Conservation (phyloP, 2,888 invertebrate species). For the Epicampocera succincta region DNA sequence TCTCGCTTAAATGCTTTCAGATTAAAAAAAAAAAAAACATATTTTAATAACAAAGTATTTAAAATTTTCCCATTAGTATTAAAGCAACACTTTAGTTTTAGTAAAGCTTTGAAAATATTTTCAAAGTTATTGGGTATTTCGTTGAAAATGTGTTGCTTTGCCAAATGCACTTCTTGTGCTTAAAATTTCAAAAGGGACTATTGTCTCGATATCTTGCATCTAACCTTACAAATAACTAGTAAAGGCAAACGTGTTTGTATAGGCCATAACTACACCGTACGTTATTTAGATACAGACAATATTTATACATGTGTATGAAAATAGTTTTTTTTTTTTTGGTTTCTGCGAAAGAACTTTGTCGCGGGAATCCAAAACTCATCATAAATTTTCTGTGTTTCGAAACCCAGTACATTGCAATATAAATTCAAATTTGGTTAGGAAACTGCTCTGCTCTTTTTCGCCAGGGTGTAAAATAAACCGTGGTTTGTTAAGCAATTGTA, state of each 20-base stretch:
- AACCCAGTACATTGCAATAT: no score
- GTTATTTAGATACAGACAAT: not conserved
- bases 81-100: no score
- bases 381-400: not conserved
- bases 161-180: not conserved
- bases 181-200: conserved; percentile 28
- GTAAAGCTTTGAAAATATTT: no score
- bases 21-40: no score
- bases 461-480: no score
- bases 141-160: no score
- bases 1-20: not conserved
- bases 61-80: no score
- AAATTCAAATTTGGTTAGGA: no score
- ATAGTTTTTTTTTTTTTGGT: not conserved
- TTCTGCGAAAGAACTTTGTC: not conserved
- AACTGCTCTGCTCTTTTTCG: no score
- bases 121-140: no score
- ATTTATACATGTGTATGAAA: not conserved
- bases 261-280: conserved; percentile 1
- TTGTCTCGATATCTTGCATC: conserved; percentile 43
- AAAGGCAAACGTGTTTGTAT: not conserved
- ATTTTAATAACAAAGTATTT: no score
- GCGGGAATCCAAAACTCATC: not conserved
- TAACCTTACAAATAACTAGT: conserved; percentile 48
- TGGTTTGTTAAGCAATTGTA: no score